phyloP scores from a whole-genome alignment of 2,113 vertebrate genomes.

The Mesembrinibis cayennensis region DNA sequence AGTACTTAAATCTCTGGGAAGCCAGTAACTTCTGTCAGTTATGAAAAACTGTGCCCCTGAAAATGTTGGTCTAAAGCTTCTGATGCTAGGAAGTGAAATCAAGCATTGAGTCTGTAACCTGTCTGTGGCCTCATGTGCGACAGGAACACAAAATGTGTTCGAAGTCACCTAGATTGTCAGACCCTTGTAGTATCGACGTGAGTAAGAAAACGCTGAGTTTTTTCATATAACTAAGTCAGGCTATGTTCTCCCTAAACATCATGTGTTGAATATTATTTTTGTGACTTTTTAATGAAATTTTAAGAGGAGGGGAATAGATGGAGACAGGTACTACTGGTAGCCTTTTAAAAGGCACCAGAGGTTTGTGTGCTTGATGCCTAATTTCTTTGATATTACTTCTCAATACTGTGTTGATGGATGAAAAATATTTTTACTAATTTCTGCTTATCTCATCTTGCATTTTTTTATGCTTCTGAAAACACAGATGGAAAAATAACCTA shows the following conservation, averaged over 20 bases:
- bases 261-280: neutral
- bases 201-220: neutral
- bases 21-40: neutral
- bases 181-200: neutral
- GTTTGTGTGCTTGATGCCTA: neutral
- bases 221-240: neutral
- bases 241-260: neutral
- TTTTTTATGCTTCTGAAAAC: constrained; percentile 33
- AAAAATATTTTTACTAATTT: constrained; percentile 23
- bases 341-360: neutral
- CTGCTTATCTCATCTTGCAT: neutral
- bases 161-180: neutral
- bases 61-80: neutral
- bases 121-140: neutral
- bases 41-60: neutral
- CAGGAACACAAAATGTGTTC: neutral
- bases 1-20: neutral
- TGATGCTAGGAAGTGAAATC: neutral
- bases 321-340: neutral
- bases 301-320: neutral
- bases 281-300: neutral
- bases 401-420: neutral
- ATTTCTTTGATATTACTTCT: neutral
- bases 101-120: neutral
- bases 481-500: neutral